Percentiles rank a stretch among this genome's conserved stretches.
Evolutionary conservation across 2,888 invertebrate species (phyloP).

Genomic region (Himalopsyche tibetana): DNA sequence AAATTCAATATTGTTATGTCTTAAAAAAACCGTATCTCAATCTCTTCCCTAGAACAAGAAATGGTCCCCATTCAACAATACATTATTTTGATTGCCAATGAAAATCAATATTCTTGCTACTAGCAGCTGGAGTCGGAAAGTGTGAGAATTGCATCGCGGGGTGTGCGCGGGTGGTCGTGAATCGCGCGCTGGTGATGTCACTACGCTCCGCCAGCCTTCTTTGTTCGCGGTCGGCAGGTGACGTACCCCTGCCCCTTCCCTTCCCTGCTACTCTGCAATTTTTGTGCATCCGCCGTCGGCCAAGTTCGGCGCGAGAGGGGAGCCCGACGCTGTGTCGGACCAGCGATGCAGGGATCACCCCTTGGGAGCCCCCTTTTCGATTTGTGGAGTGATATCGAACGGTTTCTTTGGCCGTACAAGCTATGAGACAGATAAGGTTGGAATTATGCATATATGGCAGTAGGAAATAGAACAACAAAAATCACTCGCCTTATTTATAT

Average conservation of each 20-base stretch:
- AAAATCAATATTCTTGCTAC: no score
- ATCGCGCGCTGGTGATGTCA: conserved; percentile 50
- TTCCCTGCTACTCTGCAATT: conserved; percentile 40
- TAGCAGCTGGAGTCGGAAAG: background rate
- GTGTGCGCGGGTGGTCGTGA: conserved; percentile 24
- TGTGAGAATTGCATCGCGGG: conserved; percentile 3
- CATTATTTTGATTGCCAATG: no score
- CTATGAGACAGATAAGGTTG: background rate
- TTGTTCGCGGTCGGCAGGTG: conserved; percentile 54
- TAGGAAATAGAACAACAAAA: background rate
- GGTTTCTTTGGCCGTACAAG: background rate
- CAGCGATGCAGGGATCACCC: conserved; percentile 30
- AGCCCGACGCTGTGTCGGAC: conserved; percentile 35
- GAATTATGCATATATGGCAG: background rate
- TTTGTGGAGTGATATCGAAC: background rate
- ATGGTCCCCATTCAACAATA: no score
- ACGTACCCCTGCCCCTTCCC: conserved; percentile 38
- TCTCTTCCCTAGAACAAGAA: no score
- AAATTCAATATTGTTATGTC: no score
- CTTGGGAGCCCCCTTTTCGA: conserved; percentile 25
- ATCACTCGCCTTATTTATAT: no score
- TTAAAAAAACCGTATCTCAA: no score
- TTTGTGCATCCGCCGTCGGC: conserved; percentile 39
- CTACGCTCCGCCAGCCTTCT: conserved; percentile 47
- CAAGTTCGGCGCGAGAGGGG: conserved; percentile 26